Conservation (phyloP, 2,888 invertebrate species). For the Azorinus chamasolen region DNA sequence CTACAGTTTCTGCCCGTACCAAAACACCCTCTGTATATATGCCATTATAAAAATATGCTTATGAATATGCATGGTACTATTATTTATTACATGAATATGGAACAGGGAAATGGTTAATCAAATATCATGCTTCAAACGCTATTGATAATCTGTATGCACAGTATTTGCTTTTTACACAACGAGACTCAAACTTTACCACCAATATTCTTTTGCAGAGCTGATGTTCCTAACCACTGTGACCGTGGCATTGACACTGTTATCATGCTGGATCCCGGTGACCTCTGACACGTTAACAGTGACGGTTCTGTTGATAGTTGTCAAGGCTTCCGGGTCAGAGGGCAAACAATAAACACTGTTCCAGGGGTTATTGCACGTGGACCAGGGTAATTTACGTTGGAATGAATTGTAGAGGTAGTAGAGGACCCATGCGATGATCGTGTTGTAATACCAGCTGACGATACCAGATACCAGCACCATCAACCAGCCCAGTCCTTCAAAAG, state of each 20-base stretch:
- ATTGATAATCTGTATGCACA: no score
- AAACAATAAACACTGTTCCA: slow-evolving; percentile 87
- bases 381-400: slow-evolving; percentile 94
- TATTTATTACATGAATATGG: no score
- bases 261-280: no score
- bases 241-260: no score
- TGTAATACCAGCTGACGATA: slow-evolving; percentile 97
- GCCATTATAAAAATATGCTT: no score
- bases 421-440: slow-evolving; percentile 98
- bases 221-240: slow-evolving; percentile 29
- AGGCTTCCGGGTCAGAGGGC: slow-evolving; percentile 40
- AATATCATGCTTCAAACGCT: no score
- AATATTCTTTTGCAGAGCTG: slow-evolving; percentile 75
- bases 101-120: no score
- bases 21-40: no score
- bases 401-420: slow-evolving; percentile 97
- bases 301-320: neutral
- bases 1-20: no score
- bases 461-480: slow-evolving; percentile 91
- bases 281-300: no score
- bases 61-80: no score
- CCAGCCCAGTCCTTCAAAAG: slow-evolving; percentile 87
- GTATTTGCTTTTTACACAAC: no score
- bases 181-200: slow-evolving; percentile 70
- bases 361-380: slow-evolving; percentile 90